phyloP scores from a whole-genome alignment of 2,888 invertebrate species.

The Parnassius apollo region DNA sequence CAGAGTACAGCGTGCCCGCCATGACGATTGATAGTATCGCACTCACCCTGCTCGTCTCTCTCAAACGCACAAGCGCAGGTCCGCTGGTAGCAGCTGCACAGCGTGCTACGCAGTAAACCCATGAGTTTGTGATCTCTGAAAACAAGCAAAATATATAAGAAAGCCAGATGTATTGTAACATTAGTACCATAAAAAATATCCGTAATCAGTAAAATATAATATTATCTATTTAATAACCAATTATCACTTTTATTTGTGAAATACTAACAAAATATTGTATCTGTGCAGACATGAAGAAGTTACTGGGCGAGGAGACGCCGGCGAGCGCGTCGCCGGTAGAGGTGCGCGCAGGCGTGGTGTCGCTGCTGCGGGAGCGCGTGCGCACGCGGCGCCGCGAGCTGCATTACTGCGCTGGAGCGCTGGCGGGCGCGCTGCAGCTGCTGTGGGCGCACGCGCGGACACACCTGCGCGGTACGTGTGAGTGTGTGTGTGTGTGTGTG shows the following conservation, averaged over 20 bases:
- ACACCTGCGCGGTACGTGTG: slow-evolving; percentile 75
- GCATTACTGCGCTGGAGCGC: slow-evolving; percentile 83
- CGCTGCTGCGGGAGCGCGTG: slow-evolving; percentile 40
- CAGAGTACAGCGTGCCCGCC: slow-evolving; percentile 53
- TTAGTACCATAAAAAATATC: too few species aligned
- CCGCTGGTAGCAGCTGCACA: slow-evolving; percentile 58
- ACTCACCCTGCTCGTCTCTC: background rate
- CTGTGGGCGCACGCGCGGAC: slow-evolving; percentile 89
- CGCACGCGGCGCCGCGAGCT: slow-evolving; percentile 73
- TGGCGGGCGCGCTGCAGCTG: slow-evolving; percentile 87
- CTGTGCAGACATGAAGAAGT: slow-evolving; percentile 76
- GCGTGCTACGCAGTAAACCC: slow-evolving; percentile 37
- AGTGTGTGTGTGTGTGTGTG: background rate
- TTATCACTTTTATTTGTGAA: too few species aligned
- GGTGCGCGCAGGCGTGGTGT: slow-evolving; percentile 43
- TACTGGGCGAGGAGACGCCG: slow-evolving; percentile 49
- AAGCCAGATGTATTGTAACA: too few species aligned
- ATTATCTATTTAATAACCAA: too few species aligned
- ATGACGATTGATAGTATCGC: slow-evolving; percentile 57
- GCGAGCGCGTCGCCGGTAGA: slow-evolving; percentile 44
- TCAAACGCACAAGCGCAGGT: slow-evolving; percentile 9
- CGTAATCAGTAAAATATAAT: too few species aligned
- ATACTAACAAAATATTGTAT: too few species aligned
- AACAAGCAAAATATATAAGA: too few species aligned
- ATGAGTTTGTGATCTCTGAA: too few species aligned